Percentiles rank a stretch among this genome's conserved stretches.
Evolutionary conservation across 1,140 invertebrate species (phyloP).

Genomic region (Zophobas morio): DNA sequence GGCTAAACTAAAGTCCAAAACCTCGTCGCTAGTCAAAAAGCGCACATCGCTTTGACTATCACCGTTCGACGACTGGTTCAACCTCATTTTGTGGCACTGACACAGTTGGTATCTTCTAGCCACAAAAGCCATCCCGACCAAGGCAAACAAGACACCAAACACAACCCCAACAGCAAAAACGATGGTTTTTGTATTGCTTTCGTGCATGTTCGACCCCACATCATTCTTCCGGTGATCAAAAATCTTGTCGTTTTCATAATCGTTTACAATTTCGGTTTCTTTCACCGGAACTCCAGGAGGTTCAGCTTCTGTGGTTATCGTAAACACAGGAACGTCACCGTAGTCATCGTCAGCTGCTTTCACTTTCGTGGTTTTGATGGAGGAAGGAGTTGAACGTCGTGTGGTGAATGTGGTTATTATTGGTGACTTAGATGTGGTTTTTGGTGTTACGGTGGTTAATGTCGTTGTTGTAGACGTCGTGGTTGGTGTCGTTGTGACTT

Average conservation of each 20-base stretch:
- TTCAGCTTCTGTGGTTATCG: not conserved
- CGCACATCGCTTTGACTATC: conserved; percentile 70
- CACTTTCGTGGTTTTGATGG: no score
- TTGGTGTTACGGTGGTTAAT: no score
- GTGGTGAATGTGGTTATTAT: no score
- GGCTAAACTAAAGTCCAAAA: conserved; percentile 71
- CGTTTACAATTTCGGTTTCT: conserved; percentile 10
- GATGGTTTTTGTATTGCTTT: conserved; percentile 6
- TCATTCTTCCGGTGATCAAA: conserved; percentile 17
- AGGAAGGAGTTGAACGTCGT: no score
- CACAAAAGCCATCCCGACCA: conserved; percentile 36
- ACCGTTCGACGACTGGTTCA: conserved; percentile 50
- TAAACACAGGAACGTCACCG: no score
- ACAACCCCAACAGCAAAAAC: conserved; percentile 36
- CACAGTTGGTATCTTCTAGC: conserved; percentile 20
- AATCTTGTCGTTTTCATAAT: conserved; percentile 17
- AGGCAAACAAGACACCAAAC: conserved; percentile 29
- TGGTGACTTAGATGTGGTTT: no score
- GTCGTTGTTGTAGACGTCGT: no score
- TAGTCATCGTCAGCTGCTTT: no score
- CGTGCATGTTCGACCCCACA: not conserved
- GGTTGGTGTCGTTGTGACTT: no score
- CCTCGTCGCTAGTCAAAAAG: conserved; percentile 72
- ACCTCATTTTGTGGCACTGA: conserved; percentile 2
- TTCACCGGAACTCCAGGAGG: not conserved